A percentile compares a stretch with the other conserved stretches of the same genome.
These are phyloP conservation scores for Linhomoeus sp. DNA, from an alignment of 2,888 invertebrate genomes.

Conservation along the genomic window DNA sequence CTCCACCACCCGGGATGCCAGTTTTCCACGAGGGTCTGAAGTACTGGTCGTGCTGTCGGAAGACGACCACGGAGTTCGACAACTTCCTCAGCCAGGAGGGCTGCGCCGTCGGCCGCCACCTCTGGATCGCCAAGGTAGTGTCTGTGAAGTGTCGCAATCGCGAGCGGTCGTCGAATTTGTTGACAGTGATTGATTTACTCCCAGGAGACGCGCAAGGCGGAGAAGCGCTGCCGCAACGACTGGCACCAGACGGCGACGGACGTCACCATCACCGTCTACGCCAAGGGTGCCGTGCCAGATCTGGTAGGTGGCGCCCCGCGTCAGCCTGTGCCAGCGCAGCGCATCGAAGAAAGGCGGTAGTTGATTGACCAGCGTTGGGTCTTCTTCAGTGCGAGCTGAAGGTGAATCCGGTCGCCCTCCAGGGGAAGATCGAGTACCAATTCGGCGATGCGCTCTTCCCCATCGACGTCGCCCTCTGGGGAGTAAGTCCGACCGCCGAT, in stretches of 20 bases:
- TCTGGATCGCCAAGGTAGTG: conserved; percentile 57
- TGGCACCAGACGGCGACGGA: conserved; percentile 44
- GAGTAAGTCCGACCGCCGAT: conserved; percentile 54
- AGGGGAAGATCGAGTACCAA: conserved; percentile 13
- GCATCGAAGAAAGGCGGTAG: no score
- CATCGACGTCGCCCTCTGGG: conserved; percentile 55
- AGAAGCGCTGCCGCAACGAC: not conserved
- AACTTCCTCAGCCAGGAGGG: conserved; percentile 76
- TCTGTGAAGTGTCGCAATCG: no score
- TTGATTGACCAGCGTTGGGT: no score
- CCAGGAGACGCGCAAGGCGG: not conserved
- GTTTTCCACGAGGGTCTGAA: conserved; percentile 92
- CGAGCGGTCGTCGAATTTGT: no score
- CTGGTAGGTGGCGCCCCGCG: no score
- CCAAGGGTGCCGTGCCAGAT: conserved; percentile 64
- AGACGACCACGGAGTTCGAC: conserved; percentile 76
- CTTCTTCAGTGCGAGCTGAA: conserved; percentile 37
- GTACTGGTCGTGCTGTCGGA: conserved; percentile 88
- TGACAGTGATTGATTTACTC: no score
- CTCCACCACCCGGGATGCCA: conserved; percentile 66
- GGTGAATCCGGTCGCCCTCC: conserved; percentile 51
- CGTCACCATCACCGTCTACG: conserved; percentile 69
- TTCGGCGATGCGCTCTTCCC: conserved; percentile 43
- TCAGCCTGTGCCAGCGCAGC: no score
- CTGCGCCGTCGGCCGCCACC: conserved; percentile 60